Evolutionary conservation across 1,140 invertebrate species (phyloP).

Genomic region (Drosophila malerkotliana): DNA sequence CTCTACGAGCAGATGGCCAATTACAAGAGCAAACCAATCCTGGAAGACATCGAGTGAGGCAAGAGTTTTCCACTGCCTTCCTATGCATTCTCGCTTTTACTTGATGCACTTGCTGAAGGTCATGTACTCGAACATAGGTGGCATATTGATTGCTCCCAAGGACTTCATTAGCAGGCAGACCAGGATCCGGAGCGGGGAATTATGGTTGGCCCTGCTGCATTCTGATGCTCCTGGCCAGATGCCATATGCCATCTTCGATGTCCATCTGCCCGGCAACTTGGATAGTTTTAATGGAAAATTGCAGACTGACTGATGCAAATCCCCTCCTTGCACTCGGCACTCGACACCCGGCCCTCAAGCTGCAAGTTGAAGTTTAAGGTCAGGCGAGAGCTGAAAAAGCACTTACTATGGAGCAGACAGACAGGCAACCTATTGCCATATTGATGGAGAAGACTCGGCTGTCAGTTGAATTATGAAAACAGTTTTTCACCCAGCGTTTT

Average conservation of each 20-base stretch:
- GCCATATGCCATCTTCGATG: conserved; percentile 13
- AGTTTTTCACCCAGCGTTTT: not conserved
- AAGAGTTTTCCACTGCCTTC: conserved; percentile 22
- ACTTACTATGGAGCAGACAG: conserved; percentile 51
- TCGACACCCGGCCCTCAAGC: not conserved
- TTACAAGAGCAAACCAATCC: not conserved
- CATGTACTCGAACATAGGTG: conserved; percentile 21
- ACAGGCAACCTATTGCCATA: conserved; percentile 66
- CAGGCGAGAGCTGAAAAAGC: conserved; percentile 58
- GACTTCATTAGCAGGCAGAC: conserved; percentile 55
- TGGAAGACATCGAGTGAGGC: not conserved
- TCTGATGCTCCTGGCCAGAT: conserved; percentile 65
- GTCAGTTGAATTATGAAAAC: conserved; percentile 72
- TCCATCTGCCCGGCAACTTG: conserved; percentile 51
- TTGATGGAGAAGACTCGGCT: conserved; percentile 68
- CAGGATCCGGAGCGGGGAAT: conserved; percentile 28
- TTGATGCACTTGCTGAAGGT: conserved; percentile 47
- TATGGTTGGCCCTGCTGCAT: conserved; percentile 53
- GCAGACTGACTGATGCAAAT: conserved; percentile 33
- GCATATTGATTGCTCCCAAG: conserved; percentile 62
- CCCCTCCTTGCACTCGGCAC: conserved; percentile 4
- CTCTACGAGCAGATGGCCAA: not conserved
- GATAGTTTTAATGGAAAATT: conserved; percentile 57
- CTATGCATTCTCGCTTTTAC: conserved; percentile 13
- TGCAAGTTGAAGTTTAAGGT: conserved; percentile 73